Evolutionary conservation across 2,797 vertebrate genomes (phyloP).

Genomic region (Aphelocoma californica): DNA sequence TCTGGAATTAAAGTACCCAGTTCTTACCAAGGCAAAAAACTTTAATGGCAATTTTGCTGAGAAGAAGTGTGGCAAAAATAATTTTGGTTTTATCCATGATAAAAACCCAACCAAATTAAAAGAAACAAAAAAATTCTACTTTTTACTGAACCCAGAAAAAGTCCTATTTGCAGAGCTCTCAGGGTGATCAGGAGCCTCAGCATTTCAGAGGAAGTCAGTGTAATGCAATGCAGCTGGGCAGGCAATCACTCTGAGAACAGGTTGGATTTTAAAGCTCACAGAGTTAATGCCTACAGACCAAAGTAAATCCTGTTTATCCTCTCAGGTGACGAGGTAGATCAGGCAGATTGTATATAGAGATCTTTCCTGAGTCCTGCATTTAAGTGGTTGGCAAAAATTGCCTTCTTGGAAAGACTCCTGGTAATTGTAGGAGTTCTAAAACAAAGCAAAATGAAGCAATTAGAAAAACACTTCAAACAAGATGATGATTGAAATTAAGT

Average conservation of each 20-base stretch:
- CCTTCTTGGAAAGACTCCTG: neutral
- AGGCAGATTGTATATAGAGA: slow-evolving; percentile 10
- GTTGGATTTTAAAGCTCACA: slow-evolving; percentile 30
- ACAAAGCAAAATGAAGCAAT: neutral
- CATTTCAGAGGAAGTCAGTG: neutral
- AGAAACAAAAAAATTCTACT: rapidly evolving
- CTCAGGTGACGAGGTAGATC: slow-evolving; percentile 44
- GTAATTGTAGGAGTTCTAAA: neutral
- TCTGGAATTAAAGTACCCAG: neutral
- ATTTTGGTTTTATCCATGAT: neutral
- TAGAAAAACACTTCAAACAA: neutral
- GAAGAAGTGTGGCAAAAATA: neutral
- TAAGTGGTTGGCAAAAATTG: slow-evolving; percentile 10
- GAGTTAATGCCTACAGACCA: slow-evolving; percentile 35
- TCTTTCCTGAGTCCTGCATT: neutral
- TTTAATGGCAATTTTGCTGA: neutral
- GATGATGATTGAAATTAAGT: neutral
- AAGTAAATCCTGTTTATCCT: slow-evolving; percentile 44
- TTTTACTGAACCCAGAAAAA: neutral
- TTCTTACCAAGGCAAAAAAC: neutral
- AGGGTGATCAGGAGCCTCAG: neutral
- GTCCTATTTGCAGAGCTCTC: neutral
- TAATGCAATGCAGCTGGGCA: neutral
- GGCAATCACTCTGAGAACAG: neutral
- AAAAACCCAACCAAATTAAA: neutral